These are phyloP conservation scores for Piezodorus guildinii DNA, from an alignment of 1,140 invertebrate genomes.

Conservation along the genomic window DNA sequence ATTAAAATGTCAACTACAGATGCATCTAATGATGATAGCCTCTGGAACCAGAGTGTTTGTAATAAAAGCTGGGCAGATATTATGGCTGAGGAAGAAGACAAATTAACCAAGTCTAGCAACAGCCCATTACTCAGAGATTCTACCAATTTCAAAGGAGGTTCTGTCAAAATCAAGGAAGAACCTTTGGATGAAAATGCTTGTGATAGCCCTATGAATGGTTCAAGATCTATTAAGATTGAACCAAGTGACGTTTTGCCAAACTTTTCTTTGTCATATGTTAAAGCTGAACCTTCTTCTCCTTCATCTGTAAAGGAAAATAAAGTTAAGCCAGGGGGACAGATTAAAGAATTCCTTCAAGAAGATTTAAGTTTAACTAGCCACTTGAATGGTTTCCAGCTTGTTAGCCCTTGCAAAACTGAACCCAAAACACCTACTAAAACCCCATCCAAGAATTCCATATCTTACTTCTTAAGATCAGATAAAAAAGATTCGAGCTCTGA, in stretches of 20 bases:
- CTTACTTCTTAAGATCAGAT: not conserved
- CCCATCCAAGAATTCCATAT: not conserved
- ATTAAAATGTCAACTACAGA: conserved; percentile 15
- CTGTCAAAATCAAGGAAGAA: conserved; percentile 9
- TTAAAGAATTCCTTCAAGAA: conserved; percentile 24
- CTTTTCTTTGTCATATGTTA: conserved; percentile 1
- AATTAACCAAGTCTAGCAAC: not conserved
- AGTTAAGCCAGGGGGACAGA: conserved; percentile 18
- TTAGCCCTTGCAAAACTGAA: conserved; percentile 25
- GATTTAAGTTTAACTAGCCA: conserved; percentile 29
- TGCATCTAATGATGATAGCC: not conserved
- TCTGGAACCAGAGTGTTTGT: conserved; percentile 20
- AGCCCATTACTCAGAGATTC: not conserved
- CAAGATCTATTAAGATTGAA: not conserved
- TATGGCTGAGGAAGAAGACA: conserved; percentile 25
- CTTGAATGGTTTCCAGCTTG: conserved; percentile 28
- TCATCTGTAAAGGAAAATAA: conserved; percentile 21
- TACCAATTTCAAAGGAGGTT: not conserved
- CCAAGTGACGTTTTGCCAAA: conserved; percentile 10
- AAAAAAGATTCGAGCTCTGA: not conserved
- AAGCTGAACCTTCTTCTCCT: not conserved
- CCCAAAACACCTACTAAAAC: conserved; percentile 8
- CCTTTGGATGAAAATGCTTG: conserved; percentile 14
- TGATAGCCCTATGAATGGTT: not conserved
- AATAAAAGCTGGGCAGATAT: conserved; percentile 28